Evolutionary conservation across 1,140 invertebrate genomes (phyloP).

Genomic region (Monomorium pharaonis): DNA sequence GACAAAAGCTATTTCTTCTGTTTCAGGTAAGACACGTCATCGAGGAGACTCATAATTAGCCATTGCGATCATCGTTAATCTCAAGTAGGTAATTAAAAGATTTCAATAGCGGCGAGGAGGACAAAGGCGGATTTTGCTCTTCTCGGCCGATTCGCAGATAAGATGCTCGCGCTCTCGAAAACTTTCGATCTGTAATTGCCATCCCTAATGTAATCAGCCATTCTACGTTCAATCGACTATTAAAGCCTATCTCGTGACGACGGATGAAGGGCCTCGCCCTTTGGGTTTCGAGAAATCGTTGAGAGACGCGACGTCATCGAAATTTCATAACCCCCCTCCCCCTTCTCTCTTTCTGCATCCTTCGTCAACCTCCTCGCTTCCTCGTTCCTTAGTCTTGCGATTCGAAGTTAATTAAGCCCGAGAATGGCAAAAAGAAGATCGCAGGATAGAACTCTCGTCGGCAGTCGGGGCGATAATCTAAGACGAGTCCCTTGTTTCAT

Average conservation of each 20-base stretch:
- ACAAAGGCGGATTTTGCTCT: conserved; percentile 20
- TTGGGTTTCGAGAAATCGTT: conserved; percentile 47
- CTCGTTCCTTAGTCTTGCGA: conserved; percentile 45
- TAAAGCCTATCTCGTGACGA: conserved; percentile 48
- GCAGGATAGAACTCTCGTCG: conserved; percentile 46
- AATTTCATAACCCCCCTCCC: conserved; percentile 62
- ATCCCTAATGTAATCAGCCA: conserved; percentile 42
- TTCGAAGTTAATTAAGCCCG: conserved; percentile 70
- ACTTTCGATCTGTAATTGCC: conserved; percentile 55
- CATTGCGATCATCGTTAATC: not conserved
- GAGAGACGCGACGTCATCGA: conserved; percentile 61
- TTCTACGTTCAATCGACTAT: conserved; percentile 64
- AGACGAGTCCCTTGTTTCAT: conserved; percentile 43
- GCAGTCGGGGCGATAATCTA: conserved; percentile 49
- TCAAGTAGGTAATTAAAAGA: conserved; percentile 67
- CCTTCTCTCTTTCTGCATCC: too few species aligned
- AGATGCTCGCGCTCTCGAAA: conserved; percentile 31
- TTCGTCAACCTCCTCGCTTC: not conserved
- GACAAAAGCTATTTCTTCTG: conserved; percentile 12
- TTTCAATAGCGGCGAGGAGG: not conserved
- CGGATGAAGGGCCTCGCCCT: conserved; percentile 3
- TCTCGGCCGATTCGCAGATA: conserved; percentile 46
- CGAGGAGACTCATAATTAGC: not conserved
- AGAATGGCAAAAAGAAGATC: conserved; percentile 55
- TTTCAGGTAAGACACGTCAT: conserved; percentile 37